These are phyloP conservation scores for Cryptotermes secundus DNA, from an alignment of 1,140 invertebrate species.

Conservation along the genomic window DNA sequence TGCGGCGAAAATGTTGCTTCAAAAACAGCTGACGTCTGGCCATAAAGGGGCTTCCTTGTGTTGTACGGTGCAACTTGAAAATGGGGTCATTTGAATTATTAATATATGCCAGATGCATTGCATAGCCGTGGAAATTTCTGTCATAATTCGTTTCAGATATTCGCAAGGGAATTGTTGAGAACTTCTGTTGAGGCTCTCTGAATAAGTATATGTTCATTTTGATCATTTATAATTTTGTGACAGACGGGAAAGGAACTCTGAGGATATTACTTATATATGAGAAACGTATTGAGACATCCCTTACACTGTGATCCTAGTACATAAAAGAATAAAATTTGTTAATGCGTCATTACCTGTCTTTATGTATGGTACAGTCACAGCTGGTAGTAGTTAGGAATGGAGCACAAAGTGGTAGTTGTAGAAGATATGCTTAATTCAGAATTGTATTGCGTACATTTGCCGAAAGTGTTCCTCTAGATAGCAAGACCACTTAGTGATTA, in stretches of 20 bases:
- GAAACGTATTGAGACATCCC: no score
- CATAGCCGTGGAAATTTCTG: background rate
- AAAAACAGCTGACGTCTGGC: background rate
- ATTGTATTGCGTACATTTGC: no score
- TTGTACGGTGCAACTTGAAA: background rate
- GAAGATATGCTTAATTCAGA: no score
- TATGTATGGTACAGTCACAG: no score
- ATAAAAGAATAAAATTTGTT: no score
- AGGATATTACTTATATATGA: background rate
- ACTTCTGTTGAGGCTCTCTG: background rate
- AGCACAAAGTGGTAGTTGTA: no score
- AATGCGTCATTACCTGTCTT: no score
- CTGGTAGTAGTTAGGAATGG: no score
- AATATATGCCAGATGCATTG: background rate
- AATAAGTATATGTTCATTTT: background rate
- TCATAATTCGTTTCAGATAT: background rate
- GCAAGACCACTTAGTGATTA: no score
- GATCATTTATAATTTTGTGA: background rate
- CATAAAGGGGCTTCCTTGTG: background rate
- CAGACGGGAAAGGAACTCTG: background rate
- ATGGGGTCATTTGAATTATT: background rate
- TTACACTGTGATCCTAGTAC: no score
- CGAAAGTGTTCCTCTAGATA: no score
- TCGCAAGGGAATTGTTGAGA: background rate
- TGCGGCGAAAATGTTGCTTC: background rate